phyloP scores from a whole-genome alignment of 2,113 vertebrate genomes.

The Mesocricetus auratus region DNA sequence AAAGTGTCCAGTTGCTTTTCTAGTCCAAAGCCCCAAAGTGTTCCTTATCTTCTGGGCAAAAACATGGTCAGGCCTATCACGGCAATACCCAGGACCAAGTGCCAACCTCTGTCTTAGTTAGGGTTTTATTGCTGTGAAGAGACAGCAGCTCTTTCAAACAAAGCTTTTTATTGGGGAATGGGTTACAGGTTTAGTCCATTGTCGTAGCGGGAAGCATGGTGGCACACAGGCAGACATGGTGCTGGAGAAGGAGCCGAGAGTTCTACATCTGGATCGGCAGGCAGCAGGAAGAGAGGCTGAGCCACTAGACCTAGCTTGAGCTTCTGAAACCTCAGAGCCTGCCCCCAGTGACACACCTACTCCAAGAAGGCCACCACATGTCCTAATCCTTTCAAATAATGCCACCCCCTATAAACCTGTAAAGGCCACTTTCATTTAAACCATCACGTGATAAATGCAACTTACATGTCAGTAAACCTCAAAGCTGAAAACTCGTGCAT shows the following conservation, averaged over 20 bases:
- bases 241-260: neutral
- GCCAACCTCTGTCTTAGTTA: neutral
- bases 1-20: no score
- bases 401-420: neutral
- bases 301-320: neutral
- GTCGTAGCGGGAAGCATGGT: neutral
- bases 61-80: no score
- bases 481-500: neutral
- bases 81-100: no score
- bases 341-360: neutral
- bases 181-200: neutral
- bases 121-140: neutral
- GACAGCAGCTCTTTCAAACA: neutral
- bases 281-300: neutral
- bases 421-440: neutral
- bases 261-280: neutral
- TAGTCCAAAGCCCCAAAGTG: no score
- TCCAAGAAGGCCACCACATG: neutral
- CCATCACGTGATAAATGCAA: neutral
- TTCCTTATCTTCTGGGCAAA: no score
- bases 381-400: neutral
- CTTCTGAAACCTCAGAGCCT: neutral
- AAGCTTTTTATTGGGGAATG: neutral
- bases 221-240: neutral
- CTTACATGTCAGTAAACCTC: neutral